Evolutionary conservation across 2,888 invertebrate genomes (phyloP).

Genomic region (Yponomeuta cagnagella): DNA sequence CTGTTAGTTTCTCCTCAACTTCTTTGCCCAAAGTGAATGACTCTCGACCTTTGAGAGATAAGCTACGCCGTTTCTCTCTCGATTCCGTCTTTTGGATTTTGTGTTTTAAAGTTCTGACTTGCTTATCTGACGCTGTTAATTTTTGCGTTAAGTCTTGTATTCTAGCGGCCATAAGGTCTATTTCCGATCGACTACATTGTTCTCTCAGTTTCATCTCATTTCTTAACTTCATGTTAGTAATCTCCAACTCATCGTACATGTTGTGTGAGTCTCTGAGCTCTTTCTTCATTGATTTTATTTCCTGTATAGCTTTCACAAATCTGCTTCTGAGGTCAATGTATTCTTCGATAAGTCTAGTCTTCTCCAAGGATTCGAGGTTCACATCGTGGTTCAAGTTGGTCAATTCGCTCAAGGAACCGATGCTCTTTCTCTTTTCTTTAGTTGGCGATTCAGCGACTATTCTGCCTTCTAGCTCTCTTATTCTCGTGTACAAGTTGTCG

Average conservation of each 20-base stretch:
- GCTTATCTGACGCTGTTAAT: conserved; percentile 86
- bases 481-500: conserved; percentile 81
- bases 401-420: conserved; percentile 87
- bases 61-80: conserved; percentile 85
- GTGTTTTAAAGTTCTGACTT: conserved; percentile 85
- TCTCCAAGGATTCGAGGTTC: conserved; percentile 83
- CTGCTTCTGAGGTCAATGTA: conserved; percentile 84
- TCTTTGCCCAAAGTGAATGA: conserved; percentile 88
- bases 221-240: conserved; percentile 84
- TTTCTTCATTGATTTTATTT: conserved; percentile 88
- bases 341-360: conserved; percentile 86
- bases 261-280: conserved; percentile 87
- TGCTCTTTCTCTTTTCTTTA: conserved; percentile 78
- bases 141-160: conserved; percentile 90
- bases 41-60: conserved; percentile 89
- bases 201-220: conserved; percentile 81
- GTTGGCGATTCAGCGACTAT: conserved; percentile 65
- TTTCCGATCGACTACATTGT: conserved; percentile 82
- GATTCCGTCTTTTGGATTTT: conserved; percentile 86
- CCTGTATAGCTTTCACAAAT: conserved; percentile 88
- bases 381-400: conserved; percentile 86
- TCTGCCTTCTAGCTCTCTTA: conserved; percentile 83
- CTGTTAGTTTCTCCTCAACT: conserved; percentile 88
- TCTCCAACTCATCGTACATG: conserved; percentile 86
- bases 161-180: conserved; percentile 86